phyloP scores from a whole-genome alignment of 2,797 vertebrate genomes.

The Odontamblyopus lacepedii region DNA sequence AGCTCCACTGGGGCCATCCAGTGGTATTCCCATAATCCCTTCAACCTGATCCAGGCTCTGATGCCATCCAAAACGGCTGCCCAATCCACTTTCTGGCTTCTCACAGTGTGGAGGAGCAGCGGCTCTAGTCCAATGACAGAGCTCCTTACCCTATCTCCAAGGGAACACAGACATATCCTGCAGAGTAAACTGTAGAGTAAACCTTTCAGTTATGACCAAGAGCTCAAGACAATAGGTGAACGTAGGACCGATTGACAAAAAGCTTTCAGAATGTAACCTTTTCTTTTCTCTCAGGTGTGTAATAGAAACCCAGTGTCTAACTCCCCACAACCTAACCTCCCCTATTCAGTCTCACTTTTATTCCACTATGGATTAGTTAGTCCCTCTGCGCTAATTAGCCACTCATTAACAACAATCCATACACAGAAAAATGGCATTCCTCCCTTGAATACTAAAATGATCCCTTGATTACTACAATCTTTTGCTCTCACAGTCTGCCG shows the following conservation, averaged over 20 bases:
- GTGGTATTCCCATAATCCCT: neutral
- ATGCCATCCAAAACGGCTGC: neutral
- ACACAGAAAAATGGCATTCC: conserved; percentile 3
- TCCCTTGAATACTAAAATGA: conserved; percentile 16
- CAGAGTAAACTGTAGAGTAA: too few relatives aligned
- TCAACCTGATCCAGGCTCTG: neutral
- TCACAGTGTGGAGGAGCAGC: neutral
- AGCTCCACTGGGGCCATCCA: neutral
- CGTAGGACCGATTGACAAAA: neutral
- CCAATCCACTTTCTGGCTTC: neutral
- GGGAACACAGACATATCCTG: neutral
- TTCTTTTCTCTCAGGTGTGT: neutral
- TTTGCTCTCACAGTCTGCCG: conserved; percentile 1
- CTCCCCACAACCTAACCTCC: neutral
- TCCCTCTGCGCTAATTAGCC: conserved; percentile 38
- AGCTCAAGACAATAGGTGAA: neutral
- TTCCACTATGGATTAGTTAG: conserved; percentile 30
- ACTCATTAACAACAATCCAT: conserved; percentile 44
- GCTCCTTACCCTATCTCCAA: neutral
- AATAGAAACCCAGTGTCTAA: neutral
- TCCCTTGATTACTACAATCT: conserved; percentile 5
- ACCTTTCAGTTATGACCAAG: neutral
- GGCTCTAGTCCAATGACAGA: neutral
- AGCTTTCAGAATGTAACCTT: neutral
- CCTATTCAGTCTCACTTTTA: conserved; percentile 17